Base-by-base conservation (phyloP, 2,797 vertebrate genomes). In the Gallinago solitaria region DNA sequence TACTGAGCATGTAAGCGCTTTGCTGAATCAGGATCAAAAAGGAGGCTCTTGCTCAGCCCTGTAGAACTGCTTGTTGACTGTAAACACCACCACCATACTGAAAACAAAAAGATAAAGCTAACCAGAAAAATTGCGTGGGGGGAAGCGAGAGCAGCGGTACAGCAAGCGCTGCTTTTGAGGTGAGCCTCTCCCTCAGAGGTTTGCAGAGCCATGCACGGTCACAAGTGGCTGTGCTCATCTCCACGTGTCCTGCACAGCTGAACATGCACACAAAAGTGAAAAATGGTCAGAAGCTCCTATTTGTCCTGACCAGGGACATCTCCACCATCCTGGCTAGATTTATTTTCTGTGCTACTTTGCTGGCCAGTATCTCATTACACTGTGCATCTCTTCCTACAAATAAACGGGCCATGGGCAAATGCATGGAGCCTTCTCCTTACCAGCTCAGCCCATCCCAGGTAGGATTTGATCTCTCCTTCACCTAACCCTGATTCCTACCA, bases 21-120 rank as follows among this genome's bases (percentile, higher is more conserved):
- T 74, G 68, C 90, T 86, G 81, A 41, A 86, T 18, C 2, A 19
- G 93, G 94, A 96, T 95, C 94, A 94, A 90, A 96, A 19, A 37
- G 69, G 43, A 82, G 78, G 33, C 57, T 68, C 59, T 28, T 16
- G 80, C 83, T 82, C 25, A 80, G 71, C 67, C 21, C 37, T 0
- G 1, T 20, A 71, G 61, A 88, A 70, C 90, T 5, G 12, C 9
- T 16, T 93, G 94, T 91, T 95, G 93, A 75, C 94, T 95, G 91
- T 91, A 86, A 95, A 95, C 95, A 95, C 45, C 39, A 41, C 76
- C 93, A 83, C 9, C 16, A 54, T 83, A 60, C 79, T 3, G 1
- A 80, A 74, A 94, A 86, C 87, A 91, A 33, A 11, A 50, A 74
- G 93, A 67, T 77, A 78, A 94, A 90, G 94, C 16, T 15, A 11